A percentile compares a stretch with the other conserved stretches of the same genome.
Evolutionary conservation across 2,888 invertebrate species (phyloP).

Genomic region (Apoderus coryli): DNA sequence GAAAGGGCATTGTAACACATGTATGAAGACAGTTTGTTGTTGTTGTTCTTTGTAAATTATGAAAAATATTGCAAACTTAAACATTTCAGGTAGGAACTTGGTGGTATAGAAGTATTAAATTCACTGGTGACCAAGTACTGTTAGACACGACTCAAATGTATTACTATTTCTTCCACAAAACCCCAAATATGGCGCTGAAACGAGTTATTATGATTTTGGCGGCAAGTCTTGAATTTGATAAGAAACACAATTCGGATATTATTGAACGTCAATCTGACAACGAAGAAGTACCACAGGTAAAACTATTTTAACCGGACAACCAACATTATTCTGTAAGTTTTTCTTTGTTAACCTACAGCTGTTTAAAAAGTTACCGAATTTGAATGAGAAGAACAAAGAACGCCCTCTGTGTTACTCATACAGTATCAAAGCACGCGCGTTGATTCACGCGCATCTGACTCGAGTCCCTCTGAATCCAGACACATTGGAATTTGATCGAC

Average conservation of each 20-base stretch:
- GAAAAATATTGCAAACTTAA: constrained; percentile 5
- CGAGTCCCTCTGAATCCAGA: constrained; percentile 62
- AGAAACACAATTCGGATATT: constrained; percentile 87
- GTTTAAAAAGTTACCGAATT: constrained; percentile 77
- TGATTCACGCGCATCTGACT: constrained; percentile 92
- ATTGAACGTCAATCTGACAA: constrained; percentile 85
- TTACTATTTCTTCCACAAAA: constrained; percentile 90
- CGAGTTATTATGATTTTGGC: constrained; percentile 93
- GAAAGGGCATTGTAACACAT: too few relatives aligned
- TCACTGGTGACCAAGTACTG: constrained; percentile 92
- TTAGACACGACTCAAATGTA: constrained; percentile 95
- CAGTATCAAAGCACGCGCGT: constrained; percentile 82
- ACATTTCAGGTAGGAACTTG: constrained; percentile 68
- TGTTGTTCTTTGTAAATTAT: neutral
- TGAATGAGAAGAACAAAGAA: constrained; percentile 94
- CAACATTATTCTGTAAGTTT: neutral
- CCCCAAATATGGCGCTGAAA: constrained; percentile 88
- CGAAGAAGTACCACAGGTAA: constrained; percentile 66
- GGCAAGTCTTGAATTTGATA: constrained; percentile 93
- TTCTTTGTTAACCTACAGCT: constrained; percentile 39
- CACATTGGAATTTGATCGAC: constrained; percentile 72
- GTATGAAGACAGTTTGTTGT: too few relatives aligned
- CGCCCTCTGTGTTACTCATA: constrained; percentile 83
- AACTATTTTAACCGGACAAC: constrained; percentile 1
- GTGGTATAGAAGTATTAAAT: constrained; percentile 98